Evolutionary conservation across 2,888 invertebrate genomes (phyloP).

Genomic region (Peribatodes rhomboidaria): DNA sequence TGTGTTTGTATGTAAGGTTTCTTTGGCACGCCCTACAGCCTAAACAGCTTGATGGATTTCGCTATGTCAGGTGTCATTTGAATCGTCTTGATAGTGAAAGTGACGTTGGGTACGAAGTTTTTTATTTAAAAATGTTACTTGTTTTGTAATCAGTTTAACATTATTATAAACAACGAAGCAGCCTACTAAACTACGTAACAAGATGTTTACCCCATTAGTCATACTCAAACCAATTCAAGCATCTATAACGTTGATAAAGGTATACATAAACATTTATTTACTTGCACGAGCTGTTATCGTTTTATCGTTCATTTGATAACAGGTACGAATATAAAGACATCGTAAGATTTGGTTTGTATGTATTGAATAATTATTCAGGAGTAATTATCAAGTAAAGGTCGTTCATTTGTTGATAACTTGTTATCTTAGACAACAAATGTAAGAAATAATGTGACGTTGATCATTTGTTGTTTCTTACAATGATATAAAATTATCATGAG

Average conservation of each 20-base stretch:
- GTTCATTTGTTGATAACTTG: constrained; percentile 3
- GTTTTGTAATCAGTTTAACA: too few relatives aligned
- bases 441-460: not conserved
- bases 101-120: too few relatives aligned
- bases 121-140: too few relatives aligned
- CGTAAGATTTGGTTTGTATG: not conserved
- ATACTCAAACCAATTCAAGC: not conserved
- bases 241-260: not conserved
- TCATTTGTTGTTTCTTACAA: too few relatives aligned
- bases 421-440: not conserved
- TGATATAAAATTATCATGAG: too few relatives aligned
- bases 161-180: too few relatives aligned
- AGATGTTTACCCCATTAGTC: constrained; percentile 8
- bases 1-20: too few relatives aligned
- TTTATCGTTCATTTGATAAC: constrained; percentile 10
- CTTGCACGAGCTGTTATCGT: not conserved
- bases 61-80: too few relatives aligned
- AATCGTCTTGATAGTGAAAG: too few relatives aligned
- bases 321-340: not conserved
- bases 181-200: not conserved
- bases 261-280: not conserved
- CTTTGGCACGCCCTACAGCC: too few relatives aligned
- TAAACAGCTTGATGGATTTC: too few relatives aligned
- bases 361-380: constrained; percentile 8
- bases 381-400: constrained; percentile 1